Percentiles rank a stretch among this genome's conserved stretches.
Evolutionary conservation across 2,888 invertebrate species (phyloP).

Genomic region (Ichneumoninae sp.): DNA sequence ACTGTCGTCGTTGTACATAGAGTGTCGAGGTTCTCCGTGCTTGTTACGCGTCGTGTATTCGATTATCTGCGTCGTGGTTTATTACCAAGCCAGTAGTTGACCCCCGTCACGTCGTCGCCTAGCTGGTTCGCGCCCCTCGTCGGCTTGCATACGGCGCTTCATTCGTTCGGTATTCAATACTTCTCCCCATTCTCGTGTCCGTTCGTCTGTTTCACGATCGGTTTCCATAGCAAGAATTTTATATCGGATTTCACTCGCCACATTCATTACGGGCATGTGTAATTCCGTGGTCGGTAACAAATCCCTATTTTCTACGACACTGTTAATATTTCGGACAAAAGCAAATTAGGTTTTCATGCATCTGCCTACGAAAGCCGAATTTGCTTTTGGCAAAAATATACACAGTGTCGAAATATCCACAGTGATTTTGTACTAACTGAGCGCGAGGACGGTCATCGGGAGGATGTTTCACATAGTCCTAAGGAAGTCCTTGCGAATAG

Average conservation of each 20-base stretch:
- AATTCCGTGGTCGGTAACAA: neutral
- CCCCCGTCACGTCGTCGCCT: slow-evolving; percentile 58
- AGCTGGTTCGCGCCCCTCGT: slow-evolving; percentile 42
- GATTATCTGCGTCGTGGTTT: slow-evolving; percentile 82
- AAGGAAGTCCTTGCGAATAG: too few species aligned
- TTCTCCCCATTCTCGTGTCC: neutral
- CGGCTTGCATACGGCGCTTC: slow-evolving; percentile 38
- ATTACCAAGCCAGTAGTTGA: slow-evolving; percentile 74
- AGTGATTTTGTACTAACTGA: too few species aligned
- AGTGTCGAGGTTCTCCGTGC: slow-evolving; percentile 73
- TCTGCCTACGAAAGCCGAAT: too few species aligned
- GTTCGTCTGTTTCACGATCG: neutral
- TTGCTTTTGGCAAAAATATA: too few species aligned
- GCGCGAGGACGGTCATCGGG: too few species aligned
- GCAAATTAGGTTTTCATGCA: neutral
- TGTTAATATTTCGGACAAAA: neutral
- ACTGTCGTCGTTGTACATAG: slow-evolving; percentile 52
- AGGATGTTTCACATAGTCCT: too few species aligned
- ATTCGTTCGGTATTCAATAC: slow-evolving; percentile 29
- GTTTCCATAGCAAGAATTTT: neutral
- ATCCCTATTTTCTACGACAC: neutral
- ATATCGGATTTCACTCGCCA: neutral
- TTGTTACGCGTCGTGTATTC: slow-evolving; percentile 83
- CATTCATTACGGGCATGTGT: neutral
- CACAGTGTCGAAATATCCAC: too few species aligned